phyloP scores from a whole-genome alignment of 2,888 invertebrate genomes.

The Heliconius charithonia region DNA sequence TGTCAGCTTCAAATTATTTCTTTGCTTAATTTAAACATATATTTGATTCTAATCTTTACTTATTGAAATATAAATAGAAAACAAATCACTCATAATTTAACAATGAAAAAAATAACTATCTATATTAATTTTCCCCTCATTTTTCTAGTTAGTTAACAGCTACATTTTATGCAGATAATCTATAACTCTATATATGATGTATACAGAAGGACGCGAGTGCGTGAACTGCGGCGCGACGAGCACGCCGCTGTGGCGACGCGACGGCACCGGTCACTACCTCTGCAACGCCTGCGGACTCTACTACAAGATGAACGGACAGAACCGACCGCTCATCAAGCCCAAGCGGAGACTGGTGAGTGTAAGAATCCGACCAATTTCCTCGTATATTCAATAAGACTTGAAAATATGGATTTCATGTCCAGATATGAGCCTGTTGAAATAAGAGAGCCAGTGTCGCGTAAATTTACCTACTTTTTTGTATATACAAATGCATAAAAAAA shows the following conservation, averaged over 20 bases:
- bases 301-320: constrained; percentile 99
- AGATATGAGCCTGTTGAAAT: neutral
- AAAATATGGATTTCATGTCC: neutral
- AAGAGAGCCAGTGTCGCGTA: neutral
- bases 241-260: constrained; percentile 98
- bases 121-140: neutral
- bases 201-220: constrained; percentile 96
- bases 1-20: neutral
- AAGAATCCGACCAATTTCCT: constrained; percentile 82
- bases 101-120: neutral
- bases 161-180: constrained; percentile 6
- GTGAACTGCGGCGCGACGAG: constrained; percentile 99
- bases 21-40: neutral
- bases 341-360: constrained; percentile 99
- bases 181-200: constrained; percentile 27
- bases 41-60: neutral
- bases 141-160: neutral
- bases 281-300: constrained; percentile 99
- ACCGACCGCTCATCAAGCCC: constrained; percentile 99
- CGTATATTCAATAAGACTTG: constrained; percentile 15
- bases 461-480: neutral
- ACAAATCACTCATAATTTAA: neutral
- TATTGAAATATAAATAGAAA: neutral
- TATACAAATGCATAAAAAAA: neutral
- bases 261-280: constrained; percentile 98